These are phyloP conservation scores for Colletes collaris DNA, from an alignment of 2,888 invertebrate species.

Conservation along the genomic window DNA sequence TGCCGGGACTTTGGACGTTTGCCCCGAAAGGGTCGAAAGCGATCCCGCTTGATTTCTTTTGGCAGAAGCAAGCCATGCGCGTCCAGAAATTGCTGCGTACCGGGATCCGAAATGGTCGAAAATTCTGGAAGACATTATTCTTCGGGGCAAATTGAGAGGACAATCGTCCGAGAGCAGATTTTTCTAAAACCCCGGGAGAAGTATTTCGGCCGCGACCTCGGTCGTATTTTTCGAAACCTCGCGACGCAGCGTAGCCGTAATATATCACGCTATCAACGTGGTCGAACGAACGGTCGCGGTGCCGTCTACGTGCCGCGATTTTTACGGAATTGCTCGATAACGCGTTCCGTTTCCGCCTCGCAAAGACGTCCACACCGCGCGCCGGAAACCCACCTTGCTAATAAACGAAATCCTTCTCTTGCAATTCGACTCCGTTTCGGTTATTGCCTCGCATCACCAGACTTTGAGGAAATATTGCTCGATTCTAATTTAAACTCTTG, in stretches of 20 bases:
- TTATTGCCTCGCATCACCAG: too few relatives aligned
- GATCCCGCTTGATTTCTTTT: too few relatives aligned
- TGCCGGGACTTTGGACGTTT: too few relatives aligned
- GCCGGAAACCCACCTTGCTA: constrained; percentile 16
- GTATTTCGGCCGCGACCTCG: constrained; percentile 16
- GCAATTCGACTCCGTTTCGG: background rate
- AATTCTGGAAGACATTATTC: background rate
- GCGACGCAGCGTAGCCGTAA: background rate
- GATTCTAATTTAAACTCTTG: too few relatives aligned
- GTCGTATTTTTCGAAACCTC: constrained; percentile 7
- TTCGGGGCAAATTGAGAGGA: background rate
- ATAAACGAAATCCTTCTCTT: constrained; percentile 22
- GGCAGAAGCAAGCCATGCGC: too few relatives aligned
- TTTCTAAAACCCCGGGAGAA: background rate
- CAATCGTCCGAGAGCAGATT: background rate
- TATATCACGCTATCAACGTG: constrained; percentile 25
- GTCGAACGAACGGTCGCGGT: background rate
- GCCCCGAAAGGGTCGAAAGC: too few relatives aligned
- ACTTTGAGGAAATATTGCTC: too few relatives aligned
- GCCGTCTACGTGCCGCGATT: constrained; percentile 21
- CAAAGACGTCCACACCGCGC: constrained; percentile 1
- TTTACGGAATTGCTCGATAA: constrained; percentile 26
- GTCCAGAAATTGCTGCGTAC: background rate
- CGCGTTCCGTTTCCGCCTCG: constrained; percentile 1
- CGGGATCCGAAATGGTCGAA: background rate